Evolutionary conservation across 1,140 invertebrate species (phyloP).

Genomic region (Ceratitis capitata): DNA sequence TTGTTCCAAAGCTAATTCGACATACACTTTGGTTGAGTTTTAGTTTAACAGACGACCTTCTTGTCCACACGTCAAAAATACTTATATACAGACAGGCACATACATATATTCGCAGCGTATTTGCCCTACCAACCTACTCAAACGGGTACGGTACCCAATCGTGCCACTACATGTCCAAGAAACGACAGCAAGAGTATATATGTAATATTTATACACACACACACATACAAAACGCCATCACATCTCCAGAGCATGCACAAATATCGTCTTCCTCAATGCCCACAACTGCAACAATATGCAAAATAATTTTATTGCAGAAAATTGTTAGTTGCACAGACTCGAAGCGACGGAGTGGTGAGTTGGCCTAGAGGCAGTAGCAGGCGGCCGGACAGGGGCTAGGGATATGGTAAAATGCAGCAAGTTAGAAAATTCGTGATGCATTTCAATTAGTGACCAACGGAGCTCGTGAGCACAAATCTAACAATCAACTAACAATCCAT

Average conservation of each 20-base stretch:
- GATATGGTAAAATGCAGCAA: neutral
- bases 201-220: neutral
- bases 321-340: neutral
- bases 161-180: slow-evolving; percentile 4
- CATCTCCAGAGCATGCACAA: neutral
- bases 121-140: slow-evolving; percentile 32
- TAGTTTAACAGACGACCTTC: neutral
- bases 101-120: neutral
- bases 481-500: neutral
- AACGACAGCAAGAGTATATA: neutral
- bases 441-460: slow-evolving; percentile 43
- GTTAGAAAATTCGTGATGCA: slow-evolving; percentile 39
- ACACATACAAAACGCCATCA: neutral
- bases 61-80: too few species aligned
- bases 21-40: too few species aligned
- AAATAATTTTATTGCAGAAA: neutral
- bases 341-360: neutral
- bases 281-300: neutral
- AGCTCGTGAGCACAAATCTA: slow-evolving; percentile 5
- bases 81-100: too few species aligned
- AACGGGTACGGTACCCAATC: neutral
- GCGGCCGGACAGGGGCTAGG: too few species aligned
- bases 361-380: neutral
- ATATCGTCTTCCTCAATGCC: neutral
- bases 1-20: too few species aligned